These are phyloP conservation scores for Neotoxoptera formosana DNA, from an alignment of 1,140 invertebrate species.

Conservation along the genomic window DNA sequence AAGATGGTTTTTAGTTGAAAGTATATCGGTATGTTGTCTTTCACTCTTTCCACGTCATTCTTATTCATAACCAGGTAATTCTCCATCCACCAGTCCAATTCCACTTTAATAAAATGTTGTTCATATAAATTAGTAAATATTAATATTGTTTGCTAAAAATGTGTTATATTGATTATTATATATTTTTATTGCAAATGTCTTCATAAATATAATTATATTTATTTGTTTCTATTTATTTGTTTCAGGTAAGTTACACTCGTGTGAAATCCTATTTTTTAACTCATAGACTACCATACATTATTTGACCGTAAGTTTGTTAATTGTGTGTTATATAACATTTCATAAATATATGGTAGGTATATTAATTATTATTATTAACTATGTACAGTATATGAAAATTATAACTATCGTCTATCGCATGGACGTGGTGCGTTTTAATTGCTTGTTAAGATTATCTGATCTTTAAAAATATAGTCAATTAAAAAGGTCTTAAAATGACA, in stretches of 20 bases:
- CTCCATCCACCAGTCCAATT: conserved; percentile 55
- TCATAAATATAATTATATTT: not conserved
- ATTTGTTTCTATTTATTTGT: not conserved
- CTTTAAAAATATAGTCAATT: not conserved
- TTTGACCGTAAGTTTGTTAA: not conserved
- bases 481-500: not conserved
- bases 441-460: not conserved
- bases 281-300: not conserved
- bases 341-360: not conserved
- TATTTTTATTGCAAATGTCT: not conserved
- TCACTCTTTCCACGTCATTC: conserved; percentile 48
- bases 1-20: conserved; percentile 57
- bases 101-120: conserved; percentile 41
- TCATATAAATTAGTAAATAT: not conserved
- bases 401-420: not conserved
- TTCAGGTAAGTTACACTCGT: not conserved
- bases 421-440: not conserved
- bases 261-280: not conserved
- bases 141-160: not conserved
- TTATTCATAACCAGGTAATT: conserved; percentile 59
- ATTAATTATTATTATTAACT: conserved; percentile 11
- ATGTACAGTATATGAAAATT: not conserved
- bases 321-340: not conserved
- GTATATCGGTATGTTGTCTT: conserved; percentile 51
- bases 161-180: not conserved